A percentile compares a stretch with the other conserved stretches of the same genome.
Conservation (phyloP, 2,888 invertebrate genomes). For the Ormyrus nitidulus region DNA sequence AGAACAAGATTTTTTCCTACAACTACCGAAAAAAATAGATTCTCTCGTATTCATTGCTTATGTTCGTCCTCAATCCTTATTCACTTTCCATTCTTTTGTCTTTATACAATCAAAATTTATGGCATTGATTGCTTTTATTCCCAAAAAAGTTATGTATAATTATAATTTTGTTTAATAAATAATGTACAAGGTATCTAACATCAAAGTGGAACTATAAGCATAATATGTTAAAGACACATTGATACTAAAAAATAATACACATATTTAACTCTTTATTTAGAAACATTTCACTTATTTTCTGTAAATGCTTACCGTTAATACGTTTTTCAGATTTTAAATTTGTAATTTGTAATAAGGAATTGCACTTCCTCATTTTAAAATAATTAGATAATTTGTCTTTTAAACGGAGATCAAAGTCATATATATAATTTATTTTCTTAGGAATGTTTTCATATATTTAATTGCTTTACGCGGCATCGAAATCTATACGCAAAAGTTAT, state of each 20-base stretch:
- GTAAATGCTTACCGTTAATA: too few relatives aligned
- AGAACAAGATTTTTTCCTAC: conserved; percentile 53
- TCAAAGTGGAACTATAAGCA: too few relatives aligned
- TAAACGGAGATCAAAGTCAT: not conserved
- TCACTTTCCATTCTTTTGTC: conserved; percentile 24
- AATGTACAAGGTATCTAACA: too few relatives aligned
- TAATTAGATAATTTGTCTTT: too few relatives aligned
- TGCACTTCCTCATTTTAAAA: not conserved
- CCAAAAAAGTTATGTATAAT: conserved; percentile 23
- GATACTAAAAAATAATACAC: too few relatives aligned
- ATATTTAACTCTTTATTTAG: too few relatives aligned
- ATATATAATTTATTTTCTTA: conserved; percentile 15
- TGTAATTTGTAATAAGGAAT: not conserved
- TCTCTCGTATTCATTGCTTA: conserved; percentile 20
- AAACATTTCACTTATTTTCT: too few relatives aligned
- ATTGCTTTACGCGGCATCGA: conserved; percentile 17
- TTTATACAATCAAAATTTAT: conserved; percentile 10
- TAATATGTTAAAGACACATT: too few relatives aligned
- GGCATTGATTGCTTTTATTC: conserved; percentile 2
- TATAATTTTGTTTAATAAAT: not conserved
- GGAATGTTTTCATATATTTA: conserved; percentile 3
- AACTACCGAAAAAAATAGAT: conserved; percentile 47
- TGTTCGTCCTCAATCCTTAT: conserved; percentile 26
- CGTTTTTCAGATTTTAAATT: too few relatives aligned
- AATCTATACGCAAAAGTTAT: conserved; percentile 24